Conservation (phyloP, 2,113 vertebrate species). For the Fulica atra region DNA sequence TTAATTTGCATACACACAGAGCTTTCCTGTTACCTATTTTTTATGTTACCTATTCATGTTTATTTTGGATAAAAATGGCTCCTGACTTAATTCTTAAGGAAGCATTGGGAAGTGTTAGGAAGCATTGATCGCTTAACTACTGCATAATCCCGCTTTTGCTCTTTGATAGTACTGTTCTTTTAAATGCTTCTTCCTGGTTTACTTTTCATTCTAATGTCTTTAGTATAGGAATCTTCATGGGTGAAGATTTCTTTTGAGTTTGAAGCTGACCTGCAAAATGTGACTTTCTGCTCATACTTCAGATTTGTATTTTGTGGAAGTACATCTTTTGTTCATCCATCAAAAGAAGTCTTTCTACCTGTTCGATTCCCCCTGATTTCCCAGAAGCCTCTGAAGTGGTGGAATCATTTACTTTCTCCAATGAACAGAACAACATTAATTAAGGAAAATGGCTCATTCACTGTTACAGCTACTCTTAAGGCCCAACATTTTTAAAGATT, state of each 20-base stretch:
- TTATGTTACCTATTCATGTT: no score
- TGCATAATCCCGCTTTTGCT: neutral
- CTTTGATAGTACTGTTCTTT: neutral
- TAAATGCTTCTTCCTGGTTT: neutral
- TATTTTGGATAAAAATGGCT: no score
- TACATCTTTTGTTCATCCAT: neutral
- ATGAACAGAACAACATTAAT: neutral
- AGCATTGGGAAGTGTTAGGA: neutral
- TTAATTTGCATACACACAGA: no score
- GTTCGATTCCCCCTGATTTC: neutral
- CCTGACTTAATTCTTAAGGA: no score
- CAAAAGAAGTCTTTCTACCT: neutral
- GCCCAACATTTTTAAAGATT: neutral
- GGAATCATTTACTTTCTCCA: neutral
- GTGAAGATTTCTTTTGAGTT: neutral
- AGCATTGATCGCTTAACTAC: neutral
- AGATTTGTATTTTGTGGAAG: neutral
- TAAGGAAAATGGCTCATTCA: neutral
- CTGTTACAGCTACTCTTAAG: neutral
- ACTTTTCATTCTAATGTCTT: neutral
- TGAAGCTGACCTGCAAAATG: neutral
- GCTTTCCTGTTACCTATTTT: no score
- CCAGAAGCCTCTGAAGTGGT: neutral
- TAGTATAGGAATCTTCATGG: neutral
- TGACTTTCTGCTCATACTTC: neutral